Evolutionary conservation across 2,797 vertebrate species (phyloP).

Genomic region (Carapus acus): DNA sequence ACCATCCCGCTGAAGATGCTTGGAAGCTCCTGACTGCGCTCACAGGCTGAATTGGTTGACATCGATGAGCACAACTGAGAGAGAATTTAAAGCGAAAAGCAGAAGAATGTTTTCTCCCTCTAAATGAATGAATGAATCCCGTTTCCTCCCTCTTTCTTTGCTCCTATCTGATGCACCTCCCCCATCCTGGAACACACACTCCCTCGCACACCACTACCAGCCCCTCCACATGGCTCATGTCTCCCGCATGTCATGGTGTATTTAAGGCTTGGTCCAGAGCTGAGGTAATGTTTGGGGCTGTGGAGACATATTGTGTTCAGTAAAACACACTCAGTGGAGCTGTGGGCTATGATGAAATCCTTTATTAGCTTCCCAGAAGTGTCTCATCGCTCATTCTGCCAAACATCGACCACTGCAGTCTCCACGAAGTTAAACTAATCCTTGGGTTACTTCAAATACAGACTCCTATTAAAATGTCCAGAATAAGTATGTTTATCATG

Average conservation of each 20-base stretch:
- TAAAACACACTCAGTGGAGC: neutral
- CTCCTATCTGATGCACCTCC: slow-evolving; percentile 41
- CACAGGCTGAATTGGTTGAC: neutral
- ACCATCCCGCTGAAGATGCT: slow-evolving; percentile 1
- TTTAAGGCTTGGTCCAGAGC: neutral
- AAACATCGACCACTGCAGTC: too few species aligned
- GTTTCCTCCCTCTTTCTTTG: slow-evolving; percentile 17
- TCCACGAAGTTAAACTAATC: too few species aligned
- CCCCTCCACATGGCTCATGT: slow-evolving; percentile 30
- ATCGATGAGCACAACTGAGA: too few species aligned
- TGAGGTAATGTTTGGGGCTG: neutral
- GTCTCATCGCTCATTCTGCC: too few species aligned
- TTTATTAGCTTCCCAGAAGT: too few species aligned
- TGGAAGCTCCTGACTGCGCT: neutral
- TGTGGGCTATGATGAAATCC: neutral
- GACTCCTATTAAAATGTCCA: too few species aligned
- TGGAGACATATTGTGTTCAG: neutral
- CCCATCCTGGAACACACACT: slow-evolving; percentile 34
- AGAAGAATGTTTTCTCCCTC: slow-evolving; percentile 23
- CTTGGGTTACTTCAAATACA: too few species aligned
- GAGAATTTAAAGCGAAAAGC: too few species aligned
- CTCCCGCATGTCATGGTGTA: slow-evolving; percentile 27
- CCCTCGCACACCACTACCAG: slow-evolving; percentile 17
- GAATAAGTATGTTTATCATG: too few species aligned
- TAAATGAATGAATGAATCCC: slow-evolving; percentile 14